phyloP scores from a whole-genome alignment of 2,888 invertebrate genomes.

The Nephrotoma appendiculata region DNA sequence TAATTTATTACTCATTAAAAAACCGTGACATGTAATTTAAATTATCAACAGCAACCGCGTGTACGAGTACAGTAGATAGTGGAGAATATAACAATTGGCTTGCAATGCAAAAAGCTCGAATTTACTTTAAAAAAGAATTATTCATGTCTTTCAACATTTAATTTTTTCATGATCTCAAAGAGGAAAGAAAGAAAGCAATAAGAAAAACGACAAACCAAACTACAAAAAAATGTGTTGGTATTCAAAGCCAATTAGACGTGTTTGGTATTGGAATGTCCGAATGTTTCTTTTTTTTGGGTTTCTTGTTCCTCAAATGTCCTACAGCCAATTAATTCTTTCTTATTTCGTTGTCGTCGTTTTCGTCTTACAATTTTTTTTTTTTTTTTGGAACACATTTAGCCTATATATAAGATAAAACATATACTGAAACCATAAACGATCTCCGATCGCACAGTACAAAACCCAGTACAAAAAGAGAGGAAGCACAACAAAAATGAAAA shows the following conservation, averaged over 20 bases:
- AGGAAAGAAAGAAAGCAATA: not conserved
- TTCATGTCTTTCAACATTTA: not conserved
- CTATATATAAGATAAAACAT: not conserved
- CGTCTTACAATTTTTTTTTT: not conserved
- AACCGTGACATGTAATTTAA: not conserved
- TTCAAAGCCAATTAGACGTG: constrained; percentile 6
- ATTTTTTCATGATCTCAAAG: not conserved
- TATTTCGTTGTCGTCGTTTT: not conserved
- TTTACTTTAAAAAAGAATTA: not conserved
- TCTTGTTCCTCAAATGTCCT: not conserved
- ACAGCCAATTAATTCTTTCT: constrained; percentile 4
- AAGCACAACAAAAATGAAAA: not conserved
- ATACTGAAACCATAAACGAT: not conserved
- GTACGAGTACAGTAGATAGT: not conserved
- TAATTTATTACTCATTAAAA: not conserved
- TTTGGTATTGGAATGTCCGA: constrained; percentile 7
- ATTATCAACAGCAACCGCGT: not conserved
- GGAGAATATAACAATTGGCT: not conserved
- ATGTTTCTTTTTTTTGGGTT: not conserved
- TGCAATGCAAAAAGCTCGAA: not conserved
- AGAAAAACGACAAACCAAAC: not conserved
- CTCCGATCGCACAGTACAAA: no score
- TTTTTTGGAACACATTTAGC: not conserved
- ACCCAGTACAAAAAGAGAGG: not conserved
- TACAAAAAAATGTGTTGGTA: not conserved